A percentile compares a stretch with the other conserved stretches of the same genome.
Evolutionary conservation across 2,113 vertebrate genomes (phyloP).

Genomic region (Tretioscincus oriximinensis): DNA sequence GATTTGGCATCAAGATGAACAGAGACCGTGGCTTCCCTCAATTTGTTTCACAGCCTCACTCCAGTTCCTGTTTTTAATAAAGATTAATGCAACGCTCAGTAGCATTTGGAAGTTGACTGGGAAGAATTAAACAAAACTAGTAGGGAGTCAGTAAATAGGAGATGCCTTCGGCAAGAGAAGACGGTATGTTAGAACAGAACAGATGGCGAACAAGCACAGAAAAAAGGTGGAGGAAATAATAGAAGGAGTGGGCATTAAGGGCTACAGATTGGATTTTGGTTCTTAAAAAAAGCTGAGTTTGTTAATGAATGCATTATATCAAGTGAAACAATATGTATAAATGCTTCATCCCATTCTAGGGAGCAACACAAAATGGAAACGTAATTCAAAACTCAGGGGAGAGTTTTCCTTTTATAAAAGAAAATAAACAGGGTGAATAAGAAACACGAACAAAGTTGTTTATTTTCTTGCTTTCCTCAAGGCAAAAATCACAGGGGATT

Average conservation of each 20-base stretch:
- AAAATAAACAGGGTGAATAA: conserved; percentile 38
- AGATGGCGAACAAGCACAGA: conserved; percentile 38
- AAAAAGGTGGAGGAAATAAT: conserved; percentile 52
- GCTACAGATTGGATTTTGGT: conserved; percentile 42
- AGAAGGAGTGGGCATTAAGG: conserved; percentile 28
- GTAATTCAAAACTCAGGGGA: conserved; percentile 44
- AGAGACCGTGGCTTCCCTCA: conserved; percentile 27
- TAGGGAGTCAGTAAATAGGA: conserved; percentile 40
- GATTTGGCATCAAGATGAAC: conserved; percentile 18
- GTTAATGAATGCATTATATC: conserved; percentile 43
- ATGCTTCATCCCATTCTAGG: conserved; percentile 44
- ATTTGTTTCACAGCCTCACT: conserved; percentile 21
- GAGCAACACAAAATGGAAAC: conserved; percentile 54
- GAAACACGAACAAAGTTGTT: conserved; percentile 23
- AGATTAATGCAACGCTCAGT: conserved; percentile 24
- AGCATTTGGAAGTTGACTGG: conserved; percentile 10
- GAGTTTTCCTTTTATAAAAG: not conserved
- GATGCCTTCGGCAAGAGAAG: conserved; percentile 31
- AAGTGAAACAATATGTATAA: conserved; percentile 48
- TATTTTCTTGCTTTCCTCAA: not conserved
- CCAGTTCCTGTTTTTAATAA: conserved; percentile 32
- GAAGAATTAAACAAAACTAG: conserved; percentile 35
- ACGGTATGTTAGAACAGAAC: conserved; percentile 18
- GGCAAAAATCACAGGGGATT: conserved; percentile 17
- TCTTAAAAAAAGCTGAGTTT: conserved; percentile 40